Conservation (phyloP, 2,888 invertebrate species). For the Drosophila mimetica region DNA sequence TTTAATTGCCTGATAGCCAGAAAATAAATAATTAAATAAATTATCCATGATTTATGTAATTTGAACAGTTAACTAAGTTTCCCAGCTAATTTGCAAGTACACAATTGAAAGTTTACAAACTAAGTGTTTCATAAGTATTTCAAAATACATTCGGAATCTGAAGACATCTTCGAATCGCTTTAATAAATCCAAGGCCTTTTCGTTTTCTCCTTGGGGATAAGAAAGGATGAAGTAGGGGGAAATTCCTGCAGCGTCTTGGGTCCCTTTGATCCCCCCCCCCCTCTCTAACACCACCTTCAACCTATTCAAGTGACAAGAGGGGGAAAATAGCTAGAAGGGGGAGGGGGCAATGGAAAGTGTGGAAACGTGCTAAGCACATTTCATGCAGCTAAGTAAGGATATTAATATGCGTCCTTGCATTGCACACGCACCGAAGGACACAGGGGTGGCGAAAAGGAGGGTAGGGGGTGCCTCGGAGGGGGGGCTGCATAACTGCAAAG, state of each 20-base stretch:
- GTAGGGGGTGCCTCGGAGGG: neutral
- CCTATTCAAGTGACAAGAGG: constrained; percentile 7
- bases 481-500: constrained; percentile 18
- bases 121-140: neutral
- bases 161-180: neutral
- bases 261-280: neutral
- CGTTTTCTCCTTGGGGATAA: neutral
- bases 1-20: too few relatives aligned
- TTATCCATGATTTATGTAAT: too few relatives aligned
- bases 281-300: too few relatives aligned
- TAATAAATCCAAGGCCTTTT: constrained; percentile 28
- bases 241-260: constrained; percentile 19
- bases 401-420: constrained; percentile 79
- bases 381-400: constrained; percentile 77
- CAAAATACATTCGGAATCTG: neutral
- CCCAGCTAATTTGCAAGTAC: too few relatives aligned
- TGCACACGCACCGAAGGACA: constrained; percentile 45
- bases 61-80: too few relatives aligned
- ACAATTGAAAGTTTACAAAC: neutral
- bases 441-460: constrained; percentile 1
- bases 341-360: constrained; percentile 34
- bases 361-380: constrained; percentile 71
- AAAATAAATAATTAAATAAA: too few relatives aligned
- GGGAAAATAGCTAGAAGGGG: too few relatives aligned
- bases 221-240: neutral